Evolutionary conservation across 2,888 invertebrate species (phyloP).

Genomic region (Sesamia inferens): DNA sequence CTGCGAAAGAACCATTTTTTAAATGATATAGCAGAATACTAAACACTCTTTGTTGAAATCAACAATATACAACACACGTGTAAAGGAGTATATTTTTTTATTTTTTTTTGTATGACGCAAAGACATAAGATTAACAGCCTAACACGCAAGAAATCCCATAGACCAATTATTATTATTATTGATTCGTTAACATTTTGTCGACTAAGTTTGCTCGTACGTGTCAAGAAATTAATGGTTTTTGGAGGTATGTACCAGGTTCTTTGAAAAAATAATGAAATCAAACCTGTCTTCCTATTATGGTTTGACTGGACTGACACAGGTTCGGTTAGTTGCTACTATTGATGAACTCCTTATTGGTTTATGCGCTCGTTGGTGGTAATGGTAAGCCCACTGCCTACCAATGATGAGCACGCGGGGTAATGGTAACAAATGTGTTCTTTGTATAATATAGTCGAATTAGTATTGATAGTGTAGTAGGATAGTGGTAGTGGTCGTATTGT

Average conservation of each 20-base stretch:
- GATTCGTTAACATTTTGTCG: slow-evolving; percentile 30
- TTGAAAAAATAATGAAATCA: background rate
- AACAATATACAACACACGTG: slow-evolving; percentile 9
- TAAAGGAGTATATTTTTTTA: slow-evolving; percentile 31
- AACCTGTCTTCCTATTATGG: slow-evolving; percentile 12
- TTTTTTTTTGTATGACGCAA: slow-evolving; percentile 19
- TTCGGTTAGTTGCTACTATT: no score
- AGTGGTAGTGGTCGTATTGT: background rate
- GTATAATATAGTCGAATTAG: background rate
- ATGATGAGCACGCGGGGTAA: no score
- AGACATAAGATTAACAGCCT: slow-evolving; percentile 37
- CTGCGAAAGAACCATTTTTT: background rate
- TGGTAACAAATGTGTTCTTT: background rate
- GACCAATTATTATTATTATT: slow-evolving; percentile 29
- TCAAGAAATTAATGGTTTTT: background rate
- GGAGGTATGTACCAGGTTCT: no score
- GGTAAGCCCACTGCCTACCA: no score
- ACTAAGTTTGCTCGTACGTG: background rate
- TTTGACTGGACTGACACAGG: no score
- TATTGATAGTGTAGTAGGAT: no score
- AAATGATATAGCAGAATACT: background rate
- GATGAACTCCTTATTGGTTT: no score
- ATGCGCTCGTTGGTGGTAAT: no score
- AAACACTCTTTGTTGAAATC: background rate
- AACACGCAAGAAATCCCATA: slow-evolving; percentile 12